Evolutionary conservation across 2,888 invertebrate genomes (phyloP).

Genomic region (Diarsia dahlii): DNA sequence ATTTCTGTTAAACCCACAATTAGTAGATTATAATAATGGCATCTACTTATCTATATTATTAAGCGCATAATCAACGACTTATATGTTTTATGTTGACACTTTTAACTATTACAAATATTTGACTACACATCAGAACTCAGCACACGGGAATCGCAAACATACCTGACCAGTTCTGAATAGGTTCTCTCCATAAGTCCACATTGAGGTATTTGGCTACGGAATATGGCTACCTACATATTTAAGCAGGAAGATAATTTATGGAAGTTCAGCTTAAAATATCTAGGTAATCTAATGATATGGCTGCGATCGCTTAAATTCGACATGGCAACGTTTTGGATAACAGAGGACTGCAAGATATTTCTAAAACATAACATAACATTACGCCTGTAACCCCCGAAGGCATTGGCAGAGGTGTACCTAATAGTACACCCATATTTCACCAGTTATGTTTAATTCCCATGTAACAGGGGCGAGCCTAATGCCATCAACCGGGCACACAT

Average conservation of each 20-base stretch:
- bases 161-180: constrained; percentile 19
- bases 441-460: too few species aligned
- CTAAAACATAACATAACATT: too few species aligned
- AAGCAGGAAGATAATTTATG: constrained; percentile 67
- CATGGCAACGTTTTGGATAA: constrained; percentile 65
- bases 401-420: too few species aligned
- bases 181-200: constrained; percentile 36
- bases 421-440: too few species aligned
- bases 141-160: constrained; percentile 45
- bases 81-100: constrained; percentile 39
- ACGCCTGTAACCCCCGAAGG: too few species aligned
- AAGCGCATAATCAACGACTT: constrained; percentile 64
- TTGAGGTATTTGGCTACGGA: constrained; percentile 64
- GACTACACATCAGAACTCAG: constrained; percentile 44
- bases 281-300: constrained; percentile 82
- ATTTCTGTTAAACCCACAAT: constrained; percentile 7
- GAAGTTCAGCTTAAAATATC: constrained; percentile 75
- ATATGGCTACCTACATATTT: constrained; percentile 58
- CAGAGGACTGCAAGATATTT: constrained; percentile 46
- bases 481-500: too few species aligned
- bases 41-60: constrained; percentile 61
- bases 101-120: constrained; percentile 41
- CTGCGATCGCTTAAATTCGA: constrained; percentile 80
- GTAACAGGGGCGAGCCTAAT: too few species aligned
- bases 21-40: constrained; percentile 54